Evolutionary conservation across 2,113 vertebrate genomes (phyloP), one percentile per base, ranked within the genome.

Genomic region (Ardeotis arabs): DNA sequence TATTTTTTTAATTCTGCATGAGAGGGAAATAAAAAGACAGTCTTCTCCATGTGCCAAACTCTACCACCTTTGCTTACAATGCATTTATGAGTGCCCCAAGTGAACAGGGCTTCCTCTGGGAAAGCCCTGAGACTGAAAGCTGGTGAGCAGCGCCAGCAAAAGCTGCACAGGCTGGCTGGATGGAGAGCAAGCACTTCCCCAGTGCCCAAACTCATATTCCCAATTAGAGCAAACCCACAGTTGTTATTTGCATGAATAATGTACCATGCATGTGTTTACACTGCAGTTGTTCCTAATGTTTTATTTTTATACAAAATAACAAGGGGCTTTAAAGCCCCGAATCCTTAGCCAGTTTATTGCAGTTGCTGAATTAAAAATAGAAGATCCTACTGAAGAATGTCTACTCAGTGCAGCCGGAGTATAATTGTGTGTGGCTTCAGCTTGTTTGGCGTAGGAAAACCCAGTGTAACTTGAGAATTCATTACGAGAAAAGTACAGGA

Each of bases 401-500:
- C 94, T 97, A 4, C 72, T 87, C 28, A 41, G 58, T 72, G 78
- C 59, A 93, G 93, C 76, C 1, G 39, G 60, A 88, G 94, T 79
- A 89, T 93, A 92, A 96, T 90, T 69, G 97, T 94, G 80, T 97
- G 97, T 96, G 98, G 97, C 96, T 98, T 97, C 96, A 95, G 96
- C 95, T 98, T 97, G 96, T 97, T 98, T 98, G 97, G 97, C 97
- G 77, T 35, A 78, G 90, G 97, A 90, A 92, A 95, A 93, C 82
- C 96, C 58, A 39, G 70, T 92, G 98, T 97, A 98, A 98, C 96
- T 86, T 58, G 97, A 98, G 97, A 97, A 95, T 97, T 98, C 98
- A 98, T 98, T 98, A 98, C 83, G 37, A 97, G 97, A 96, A 93
- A 87, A 97, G 90, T 94, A 66, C 96, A 98, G 98, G 97, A 95